Percentiles rank a stretch among this genome's conserved stretches.
Conservation (phyloP, 1,140 invertebrate genomes). For the Lucilia sericata region DNA sequence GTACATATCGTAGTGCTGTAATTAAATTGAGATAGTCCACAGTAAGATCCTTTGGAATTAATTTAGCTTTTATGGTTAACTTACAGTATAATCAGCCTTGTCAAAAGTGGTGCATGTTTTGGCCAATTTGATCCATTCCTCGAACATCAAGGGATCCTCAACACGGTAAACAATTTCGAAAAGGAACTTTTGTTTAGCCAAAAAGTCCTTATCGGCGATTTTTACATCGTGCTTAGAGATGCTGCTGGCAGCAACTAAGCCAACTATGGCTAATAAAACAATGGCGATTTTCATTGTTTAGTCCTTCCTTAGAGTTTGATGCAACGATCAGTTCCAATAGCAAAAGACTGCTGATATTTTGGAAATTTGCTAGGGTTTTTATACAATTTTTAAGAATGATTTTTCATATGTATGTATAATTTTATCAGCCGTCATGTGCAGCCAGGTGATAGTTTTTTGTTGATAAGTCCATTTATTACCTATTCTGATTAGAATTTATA, state of each 20-base stretch:
- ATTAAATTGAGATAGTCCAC: not conserved
- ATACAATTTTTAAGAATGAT: not conserved
- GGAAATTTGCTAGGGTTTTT: not conserved
- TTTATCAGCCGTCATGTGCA: no score
- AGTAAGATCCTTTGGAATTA: no score
- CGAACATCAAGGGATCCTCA: slow-evolving; percentile 66
- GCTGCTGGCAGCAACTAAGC: slow-evolving; percentile 57
- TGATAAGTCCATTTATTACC: no score
- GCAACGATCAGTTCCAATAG: slow-evolving; percentile 50
- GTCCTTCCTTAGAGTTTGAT: slow-evolving; percentile 44
- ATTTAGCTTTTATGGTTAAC: slow-evolving; percentile 46
- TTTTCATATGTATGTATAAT: no score
- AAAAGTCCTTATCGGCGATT: slow-evolving; percentile 56
- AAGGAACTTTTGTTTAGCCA: slow-evolving; percentile 73
- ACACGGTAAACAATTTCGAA: slow-evolving; percentile 75
- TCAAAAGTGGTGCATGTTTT: slow-evolving; percentile 49
- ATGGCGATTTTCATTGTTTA: slow-evolving; percentile 59
- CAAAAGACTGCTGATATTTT: slow-evolving; percentile 63
- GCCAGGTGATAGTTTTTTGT: no score
- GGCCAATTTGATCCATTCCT: slow-evolving; percentile 60
- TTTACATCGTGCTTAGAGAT: slow-evolving; percentile 54
- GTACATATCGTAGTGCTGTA: slow-evolving; percentile 60
- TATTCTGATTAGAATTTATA: no score
- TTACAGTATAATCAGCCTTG: slow-evolving; percentile 57
- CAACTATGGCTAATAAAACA: slow-evolving; percentile 59